Evolutionary conservation across 2,888 invertebrate species (phyloP), one percentile per base, ranked within the genome.

Genomic region (Cremastinae sp.): DNA sequence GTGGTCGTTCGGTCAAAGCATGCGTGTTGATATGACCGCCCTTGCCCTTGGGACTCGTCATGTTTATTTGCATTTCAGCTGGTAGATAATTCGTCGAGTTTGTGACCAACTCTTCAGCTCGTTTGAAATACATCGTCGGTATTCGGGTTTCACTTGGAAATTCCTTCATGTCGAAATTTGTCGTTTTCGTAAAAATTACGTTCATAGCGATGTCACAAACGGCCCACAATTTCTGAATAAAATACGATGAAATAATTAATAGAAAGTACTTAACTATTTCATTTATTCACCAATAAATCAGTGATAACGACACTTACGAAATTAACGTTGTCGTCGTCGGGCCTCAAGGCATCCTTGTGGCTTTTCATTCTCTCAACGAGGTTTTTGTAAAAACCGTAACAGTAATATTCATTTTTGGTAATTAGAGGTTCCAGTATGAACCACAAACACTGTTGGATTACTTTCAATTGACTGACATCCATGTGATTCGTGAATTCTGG

Each of bases 121-220:
- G 93, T 85, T 94, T 93, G 91, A 96, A 97, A 92, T 96, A 96
- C 96, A 97, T 97, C 61, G 95, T 94, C 78, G 97, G 97, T 88
- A 98, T 94, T 86, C 96, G 92, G 65, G 95, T 94, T 89, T 97
- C 96, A 47, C 95, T 93, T 5, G 96, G 95, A 89, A 96, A 96
- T 86, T 97, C 97, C 89, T 96, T 96, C 91, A 96, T 91, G 86
- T 97, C 97, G 91, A 96, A 97, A 87, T 94, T 95, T 65, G 94
- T 93, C 58, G 96, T 95, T 88, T 97, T 97, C 71, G 96, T 93
- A 91, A 96, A 93, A 82, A 99, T 94, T 84, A 99, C 92, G 58
- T 96, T 96, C 91, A 97, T 94, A 12, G 98, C 96, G 80, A 99
- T 92, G 92, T 99, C 99, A 92, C 98, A 98, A 65, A 97, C 94